Evolutionary conservation across 2,888 invertebrate genomes (phyloP), one percentile per base, ranked within the genome.

Genomic region (Pristionchus fissidentatus): DNA sequence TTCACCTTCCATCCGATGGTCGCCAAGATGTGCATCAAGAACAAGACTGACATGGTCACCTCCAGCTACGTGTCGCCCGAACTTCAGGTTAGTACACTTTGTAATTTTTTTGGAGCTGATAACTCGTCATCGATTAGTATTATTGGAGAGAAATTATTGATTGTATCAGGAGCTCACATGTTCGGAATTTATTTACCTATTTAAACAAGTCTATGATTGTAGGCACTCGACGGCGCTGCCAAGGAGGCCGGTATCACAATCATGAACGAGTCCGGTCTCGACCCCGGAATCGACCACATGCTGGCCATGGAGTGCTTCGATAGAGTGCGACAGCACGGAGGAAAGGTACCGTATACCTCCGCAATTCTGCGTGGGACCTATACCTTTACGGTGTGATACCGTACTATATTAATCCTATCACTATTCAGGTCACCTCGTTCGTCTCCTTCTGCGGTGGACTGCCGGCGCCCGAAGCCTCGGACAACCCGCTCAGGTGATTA

Each of bases 201-300:
- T n/a, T n/a, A 13, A 19, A 19, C 52, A 52, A 52, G 22, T 52
- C 52, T n/a, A n/a, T n/a, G 2, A 1, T n/a, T 82, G 26, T 3
- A 83, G 83, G 83, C 83, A 10, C 83, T 83, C 1, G 83, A 83
- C 38, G 52, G 32, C 4, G 70, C 83, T 10, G 98, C 98, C 0
- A 94, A 95, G 78, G 95, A 95, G 49, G 96, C 97, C 0, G 97
- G 96, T 0, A 94, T 99, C 0, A 98, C 98, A 0, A 94, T 99
- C 62, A 94, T 99, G 87, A 99, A 98, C 92, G 99, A 99, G 94
- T 95, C 97, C 0, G 99, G 99, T 0, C 94, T 99, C 46, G 99
- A 99, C 93, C 99, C 99, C 0, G 99, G 98, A n/a, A 97, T 97
- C 88, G 97, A 98, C 93, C 99, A 99, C 93, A 94, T 99, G 88